phyloP scores from a whole-genome alignment of 2,113 vertebrate genomes.

The Cephalopterus ornatus region DNA sequence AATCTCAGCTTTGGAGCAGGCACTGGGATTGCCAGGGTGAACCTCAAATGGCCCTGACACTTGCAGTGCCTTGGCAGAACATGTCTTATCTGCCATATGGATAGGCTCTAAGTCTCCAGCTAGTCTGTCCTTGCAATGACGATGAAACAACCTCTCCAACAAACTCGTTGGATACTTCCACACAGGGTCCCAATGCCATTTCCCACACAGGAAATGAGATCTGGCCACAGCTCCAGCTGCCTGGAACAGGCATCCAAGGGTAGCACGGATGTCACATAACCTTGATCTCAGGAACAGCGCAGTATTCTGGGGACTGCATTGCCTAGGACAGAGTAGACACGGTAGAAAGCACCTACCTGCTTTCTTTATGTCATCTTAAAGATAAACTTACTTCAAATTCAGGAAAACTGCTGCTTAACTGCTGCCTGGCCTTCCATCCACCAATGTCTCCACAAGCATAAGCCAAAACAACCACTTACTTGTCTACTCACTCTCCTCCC shows the following conservation, averaged over 20 bases:
- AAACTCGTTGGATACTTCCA: not conserved
- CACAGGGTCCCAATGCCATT: too few species aligned
- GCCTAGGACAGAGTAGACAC: not conserved
- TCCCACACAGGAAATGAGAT: not conserved
- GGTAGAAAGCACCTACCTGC: not conserved
- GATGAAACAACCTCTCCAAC: not conserved
- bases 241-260: not conserved
- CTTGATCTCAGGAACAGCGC: rapidly evolving
- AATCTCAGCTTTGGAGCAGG: not conserved
- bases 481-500: not conserved
- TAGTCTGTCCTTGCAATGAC: not conserved
- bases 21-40: not conserved
- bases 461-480: not conserved
- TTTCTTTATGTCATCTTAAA: not conserved
- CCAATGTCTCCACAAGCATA: rapidly evolving
- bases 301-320: rapidly evolving
- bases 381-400: not conserved
- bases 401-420: not conserved
- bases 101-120: not conserved
- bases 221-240: not conserved
- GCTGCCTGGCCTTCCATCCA: not conserved
- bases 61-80: slow-evolving; percentile 3
- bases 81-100: not conserved
- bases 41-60: not conserved
- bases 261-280: rapidly evolving